A percentile compares a stretch with the other conserved stretches of the same genome.
These are phyloP conservation scores for Xylophagus ater DNA, from an alignment of 2,888 invertebrate genomes.

Conservation along the genomic window DNA sequence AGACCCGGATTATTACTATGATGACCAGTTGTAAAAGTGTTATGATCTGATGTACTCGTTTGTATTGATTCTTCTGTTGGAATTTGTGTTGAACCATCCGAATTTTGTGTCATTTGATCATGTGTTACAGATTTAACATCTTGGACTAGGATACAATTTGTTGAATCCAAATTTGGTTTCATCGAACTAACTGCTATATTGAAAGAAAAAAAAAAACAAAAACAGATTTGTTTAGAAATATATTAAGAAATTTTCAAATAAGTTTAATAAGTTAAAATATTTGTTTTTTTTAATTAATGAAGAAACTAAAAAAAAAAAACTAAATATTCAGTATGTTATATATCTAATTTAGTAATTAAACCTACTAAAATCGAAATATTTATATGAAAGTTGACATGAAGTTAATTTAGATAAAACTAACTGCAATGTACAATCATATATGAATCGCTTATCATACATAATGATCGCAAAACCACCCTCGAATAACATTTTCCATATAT, in stretches of 20 bases:
- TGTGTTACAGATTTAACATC: conserved; percentile 65
- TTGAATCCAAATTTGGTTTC: conserved; percentile 77
- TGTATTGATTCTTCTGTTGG: conserved; percentile 68
- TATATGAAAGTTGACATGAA: no score
- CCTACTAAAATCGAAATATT: no score
- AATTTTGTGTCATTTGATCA: conserved; percentile 72
- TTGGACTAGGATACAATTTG: conserved; percentile 83
- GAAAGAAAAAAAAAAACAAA: conserved; percentile 25
- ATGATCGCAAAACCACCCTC: no score
- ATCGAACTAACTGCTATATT: conserved; percentile 80
- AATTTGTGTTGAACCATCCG: conserved; percentile 51
- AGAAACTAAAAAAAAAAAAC: no score
- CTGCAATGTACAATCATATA: no score
- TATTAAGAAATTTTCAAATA: background rate
- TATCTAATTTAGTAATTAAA: no score
- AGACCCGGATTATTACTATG: conserved; percentile 8
- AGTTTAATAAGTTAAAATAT: background rate
- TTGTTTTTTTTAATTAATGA: background rate
- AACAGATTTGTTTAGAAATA: conserved; percentile 2
- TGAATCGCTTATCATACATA: no score
- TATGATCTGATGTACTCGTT: conserved; percentile 59
- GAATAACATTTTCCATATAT: no score
- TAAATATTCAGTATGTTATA: no score
- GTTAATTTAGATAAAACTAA: no score
- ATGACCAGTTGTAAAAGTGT: conserved; percentile 41